A percentile compares a stretch with the other conserved stretches of the same genome.
These are phyloP conservation scores for Perithous albicinctus DNA, from an alignment of 2,888 invertebrate species.

Conservation along the genomic window DNA sequence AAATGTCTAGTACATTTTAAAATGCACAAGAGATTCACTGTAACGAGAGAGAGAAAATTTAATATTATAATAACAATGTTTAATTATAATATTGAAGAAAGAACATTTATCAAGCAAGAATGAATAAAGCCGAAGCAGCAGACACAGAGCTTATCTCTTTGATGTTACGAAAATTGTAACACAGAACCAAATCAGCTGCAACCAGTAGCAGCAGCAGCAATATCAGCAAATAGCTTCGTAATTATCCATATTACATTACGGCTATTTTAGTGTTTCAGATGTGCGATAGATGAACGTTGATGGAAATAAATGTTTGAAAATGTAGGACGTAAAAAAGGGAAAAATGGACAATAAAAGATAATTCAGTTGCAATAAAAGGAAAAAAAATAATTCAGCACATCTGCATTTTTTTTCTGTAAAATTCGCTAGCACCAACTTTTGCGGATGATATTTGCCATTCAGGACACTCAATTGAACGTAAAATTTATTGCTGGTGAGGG, in stretches of 20 bases:
- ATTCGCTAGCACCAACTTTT: not conserved
- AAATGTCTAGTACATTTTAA: not conserved
- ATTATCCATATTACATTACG: not conserved
- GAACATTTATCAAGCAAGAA: not conserved
- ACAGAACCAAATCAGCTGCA: not conserved
- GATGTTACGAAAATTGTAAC: not conserved
- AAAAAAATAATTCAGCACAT: not conserved
- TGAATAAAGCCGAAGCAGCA: not conserved
- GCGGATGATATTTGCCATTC: conserved; percentile 20
- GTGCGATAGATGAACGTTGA: not conserved
- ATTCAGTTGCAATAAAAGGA: not conserved
- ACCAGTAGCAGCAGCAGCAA: not conserved
- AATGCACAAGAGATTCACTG: not conserved
- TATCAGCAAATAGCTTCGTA: not conserved
- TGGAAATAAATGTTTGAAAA: not conserved
- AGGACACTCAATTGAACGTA: conserved; percentile 19
- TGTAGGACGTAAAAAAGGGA: not conserved
- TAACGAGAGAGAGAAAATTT: not conserved
- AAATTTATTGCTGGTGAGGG: conserved; percentile 39
- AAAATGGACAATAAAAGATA: too few relatives aligned
- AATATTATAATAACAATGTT: not conserved
- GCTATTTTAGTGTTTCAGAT: not conserved
- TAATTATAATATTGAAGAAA: not conserved
- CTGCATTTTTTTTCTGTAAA: conserved; percentile 3
- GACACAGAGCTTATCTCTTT: not conserved